Percentiles rank a stretch among this genome's conserved stretches.
These are phyloP conservation scores for Himalopsyche japonica DNA, from an alignment of 2,888 invertebrate species.

Conservation along the genomic window DNA sequence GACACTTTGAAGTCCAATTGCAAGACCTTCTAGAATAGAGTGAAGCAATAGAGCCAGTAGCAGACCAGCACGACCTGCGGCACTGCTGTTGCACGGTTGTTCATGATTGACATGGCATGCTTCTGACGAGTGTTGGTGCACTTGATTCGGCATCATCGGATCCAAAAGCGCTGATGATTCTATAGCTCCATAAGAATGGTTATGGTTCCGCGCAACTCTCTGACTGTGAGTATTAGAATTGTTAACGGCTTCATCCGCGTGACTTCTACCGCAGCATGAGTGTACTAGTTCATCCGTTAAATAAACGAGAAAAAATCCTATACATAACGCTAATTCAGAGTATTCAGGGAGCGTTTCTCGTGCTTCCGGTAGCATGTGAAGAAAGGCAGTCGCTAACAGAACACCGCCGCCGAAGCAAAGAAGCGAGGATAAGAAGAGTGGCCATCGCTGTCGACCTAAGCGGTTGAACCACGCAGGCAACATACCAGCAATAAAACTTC, in stretches of 20 bases:
- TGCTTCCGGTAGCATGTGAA: slow-evolving; percentile 83
- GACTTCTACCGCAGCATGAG: slow-evolving; percentile 59
- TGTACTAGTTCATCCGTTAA: slow-evolving; percentile 74
- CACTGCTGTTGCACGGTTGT: slow-evolving; percentile 66
- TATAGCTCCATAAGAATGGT: slow-evolving; percentile 31
- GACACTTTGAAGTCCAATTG: slow-evolving; percentile 75
- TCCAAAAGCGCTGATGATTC: slow-evolving; percentile 4
- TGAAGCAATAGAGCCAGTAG: slow-evolving; percentile 77
- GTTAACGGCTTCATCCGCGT: not conserved
- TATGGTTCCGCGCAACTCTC: not conserved
- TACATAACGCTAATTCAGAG: slow-evolving; percentile 68
- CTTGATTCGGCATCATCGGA: slow-evolving; percentile 42
- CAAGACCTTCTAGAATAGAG: slow-evolving; percentile 78
- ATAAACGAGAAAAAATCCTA: slow-evolving; percentile 73
- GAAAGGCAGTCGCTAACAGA: slow-evolving; percentile 72
- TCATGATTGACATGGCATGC: slow-evolving; percentile 69
- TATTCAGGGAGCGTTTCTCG: slow-evolving; percentile 62
- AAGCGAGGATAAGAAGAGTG: slow-evolving; percentile 67
- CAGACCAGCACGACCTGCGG: slow-evolving; percentile 68
- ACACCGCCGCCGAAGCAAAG: slow-evolving; percentile 84
- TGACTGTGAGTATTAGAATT: slow-evolving; percentile 13
- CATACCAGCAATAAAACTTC: slow-evolving; percentile 72
- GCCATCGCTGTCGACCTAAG: slow-evolving; percentile 61
- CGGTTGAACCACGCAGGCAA: slow-evolving; percentile 68
- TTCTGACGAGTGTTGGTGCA: slow-evolving; percentile 48